These are phyloP conservation scores for Myxocyprinus asiaticus DNA, from an alignment of 2,113 vertebrate species.

Conservation along the genomic window DNA sequence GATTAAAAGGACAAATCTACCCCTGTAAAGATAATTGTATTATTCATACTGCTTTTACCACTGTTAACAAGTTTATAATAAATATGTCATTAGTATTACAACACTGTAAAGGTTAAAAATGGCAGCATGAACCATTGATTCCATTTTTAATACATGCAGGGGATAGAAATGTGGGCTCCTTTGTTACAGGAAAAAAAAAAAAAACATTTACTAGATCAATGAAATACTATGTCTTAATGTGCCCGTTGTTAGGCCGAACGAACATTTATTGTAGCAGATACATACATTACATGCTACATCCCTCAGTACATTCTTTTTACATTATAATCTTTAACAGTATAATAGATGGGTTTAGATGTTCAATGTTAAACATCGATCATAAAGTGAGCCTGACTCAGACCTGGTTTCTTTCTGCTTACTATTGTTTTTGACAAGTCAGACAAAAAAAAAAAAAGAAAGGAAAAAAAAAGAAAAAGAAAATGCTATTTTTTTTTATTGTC, in stretches of 20 bases:
- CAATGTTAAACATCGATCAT: neutral
- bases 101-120: too few relatives aligned
- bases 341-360: neutral
- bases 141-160: too few relatives aligned
- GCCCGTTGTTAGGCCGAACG: neutral
- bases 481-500: too few relatives aligned
- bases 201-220: neutral
- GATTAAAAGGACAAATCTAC: too few relatives aligned
- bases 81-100: neutral
- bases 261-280: neutral
- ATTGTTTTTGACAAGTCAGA: too few relatives aligned
- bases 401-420: conserved; percentile 4
- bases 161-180: neutral
- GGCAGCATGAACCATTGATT: neutral
- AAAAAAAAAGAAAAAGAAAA: too few relatives aligned
- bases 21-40: too few relatives aligned
- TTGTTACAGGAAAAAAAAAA: neutral
- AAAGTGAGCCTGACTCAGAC: neutral
- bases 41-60: neutral
- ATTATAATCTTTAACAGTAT: too few relatives aligned
- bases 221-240: neutral
- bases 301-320: too few relatives aligned
- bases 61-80: neutral
- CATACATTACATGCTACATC: neutral
- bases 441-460: too few relatives aligned